A percentile compares a stretch with the other conserved stretches of the same genome.
Conservation (phyloP, 2,888 invertebrate genomes). For the Synergus laeviventris region DNA sequence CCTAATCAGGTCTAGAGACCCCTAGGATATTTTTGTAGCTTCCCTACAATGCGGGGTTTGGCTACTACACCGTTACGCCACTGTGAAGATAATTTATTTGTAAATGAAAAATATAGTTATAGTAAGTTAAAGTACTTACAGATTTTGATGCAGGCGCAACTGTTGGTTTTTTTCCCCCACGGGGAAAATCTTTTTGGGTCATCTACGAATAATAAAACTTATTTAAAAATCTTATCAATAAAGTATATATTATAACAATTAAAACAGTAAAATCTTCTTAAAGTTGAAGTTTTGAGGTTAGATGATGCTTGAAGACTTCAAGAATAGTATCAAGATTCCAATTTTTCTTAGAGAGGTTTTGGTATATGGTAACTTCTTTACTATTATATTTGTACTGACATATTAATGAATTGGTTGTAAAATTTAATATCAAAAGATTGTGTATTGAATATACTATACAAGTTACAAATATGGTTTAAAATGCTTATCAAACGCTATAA, state of each 20-base stretch:
- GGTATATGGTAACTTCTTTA: not conserved
- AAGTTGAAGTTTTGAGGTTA: not conserved
- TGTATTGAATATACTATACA: not conserved
- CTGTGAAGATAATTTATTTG: not conserved
- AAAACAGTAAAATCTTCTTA: no score
- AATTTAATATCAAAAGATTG: not conserved
- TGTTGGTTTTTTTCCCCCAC: slow-evolving; percentile 65
- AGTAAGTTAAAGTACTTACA: slow-evolving; percentile 62
- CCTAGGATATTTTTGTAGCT: no score
- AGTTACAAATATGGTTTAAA: not conserved
- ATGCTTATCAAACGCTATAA: not conserved
- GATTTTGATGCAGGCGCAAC: slow-evolving; percentile 51
- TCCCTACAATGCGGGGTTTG: no score
- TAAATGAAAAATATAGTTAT: not conserved
- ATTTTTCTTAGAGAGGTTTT: not conserved
- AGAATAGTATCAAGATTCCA: not conserved
- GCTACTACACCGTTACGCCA: no score
- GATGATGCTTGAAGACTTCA: not conserved
- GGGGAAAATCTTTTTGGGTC: slow-evolving; percentile 67
- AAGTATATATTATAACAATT: no score
- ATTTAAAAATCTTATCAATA: not conserved
- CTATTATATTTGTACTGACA: not conserved
- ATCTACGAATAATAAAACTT: slow-evolving; percentile 56
- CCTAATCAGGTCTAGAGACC: no score
- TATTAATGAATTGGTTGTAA: not conserved